A percentile compares a stretch with the other conserved stretches of the same genome.
phyloP scores from a whole-genome alignment of 2,113 vertebrate genomes.

The Odocoileus hemionus region DNA sequence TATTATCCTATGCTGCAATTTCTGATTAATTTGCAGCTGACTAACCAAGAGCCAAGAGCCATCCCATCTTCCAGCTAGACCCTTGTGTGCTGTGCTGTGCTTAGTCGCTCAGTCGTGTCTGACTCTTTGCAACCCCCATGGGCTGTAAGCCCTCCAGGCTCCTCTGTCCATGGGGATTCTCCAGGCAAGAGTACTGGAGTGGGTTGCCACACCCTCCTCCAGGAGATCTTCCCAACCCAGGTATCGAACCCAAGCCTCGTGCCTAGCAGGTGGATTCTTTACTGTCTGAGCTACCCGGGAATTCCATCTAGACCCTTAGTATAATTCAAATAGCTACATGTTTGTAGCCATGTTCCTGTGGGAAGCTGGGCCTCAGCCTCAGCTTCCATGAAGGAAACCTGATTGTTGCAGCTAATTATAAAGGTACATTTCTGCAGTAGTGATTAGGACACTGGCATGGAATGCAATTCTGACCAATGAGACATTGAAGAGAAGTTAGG shows the following conservation, averaged over 20 bases:
- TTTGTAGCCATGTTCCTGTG: background rate
- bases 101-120: background rate
- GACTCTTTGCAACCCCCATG: background rate
- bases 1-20: background rate
- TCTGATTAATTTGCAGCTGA: background rate
- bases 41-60: background rate
- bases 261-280: background rate
- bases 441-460: background rate
- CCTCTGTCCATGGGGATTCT: background rate
- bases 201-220: background rate
- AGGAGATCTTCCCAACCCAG: background rate
- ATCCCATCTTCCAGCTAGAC: background rate
- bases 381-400: background rate
- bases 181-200: background rate
- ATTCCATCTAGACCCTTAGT: background rate
- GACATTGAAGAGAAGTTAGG: background rate
- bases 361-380: background rate
- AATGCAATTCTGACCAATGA: background rate
- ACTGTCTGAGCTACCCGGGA: background rate
- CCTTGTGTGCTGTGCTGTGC: background rate
- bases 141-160: background rate
- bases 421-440: background rate
- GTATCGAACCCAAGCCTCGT: fast-evolving
- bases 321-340: background rate
- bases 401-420: background rate